A percentile compares a stretch with the other conserved stretches of the same genome.
Conservation (phyloP, 1,140 invertebrate genomes). For the Euglossa dilemma region DNA sequence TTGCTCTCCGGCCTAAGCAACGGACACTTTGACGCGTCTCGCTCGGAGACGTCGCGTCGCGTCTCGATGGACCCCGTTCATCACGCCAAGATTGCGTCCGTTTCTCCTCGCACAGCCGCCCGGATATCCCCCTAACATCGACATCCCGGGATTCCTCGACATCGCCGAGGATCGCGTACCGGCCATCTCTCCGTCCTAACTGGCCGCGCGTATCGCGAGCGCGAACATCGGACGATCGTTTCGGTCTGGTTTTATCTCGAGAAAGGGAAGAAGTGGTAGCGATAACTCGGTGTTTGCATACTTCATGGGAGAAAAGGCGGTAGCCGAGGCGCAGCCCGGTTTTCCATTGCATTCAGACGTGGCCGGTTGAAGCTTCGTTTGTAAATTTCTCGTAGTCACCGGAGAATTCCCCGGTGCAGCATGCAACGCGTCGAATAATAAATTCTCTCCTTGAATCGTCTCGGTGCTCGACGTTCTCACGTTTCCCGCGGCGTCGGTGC, state of each 20-base stretch:
- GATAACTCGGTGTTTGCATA: not conserved
- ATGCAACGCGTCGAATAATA: constrained; percentile 4
- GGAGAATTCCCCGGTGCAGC: not conserved
- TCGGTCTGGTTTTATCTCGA: not conserved
- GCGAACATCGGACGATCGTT: not conserved
- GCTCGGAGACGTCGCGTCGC: not conserved
- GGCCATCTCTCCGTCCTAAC: too few species aligned
- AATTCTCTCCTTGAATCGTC: constrained; percentile 3
- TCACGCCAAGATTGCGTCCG: too few species aligned
- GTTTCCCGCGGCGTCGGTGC: constrained; percentile 8
- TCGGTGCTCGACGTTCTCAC: not conserved
- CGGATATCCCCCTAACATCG: too few species aligned
- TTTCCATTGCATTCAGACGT: not conserved
- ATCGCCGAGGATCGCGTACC: too few species aligned
- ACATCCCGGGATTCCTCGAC: too few species aligned
- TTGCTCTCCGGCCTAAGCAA: not conserved
- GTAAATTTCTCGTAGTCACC: constrained; percentile 3
- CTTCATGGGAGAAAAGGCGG: not conserved
- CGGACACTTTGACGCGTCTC: not conserved
- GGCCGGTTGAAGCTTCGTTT: not conserved
- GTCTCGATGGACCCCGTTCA: not conserved
- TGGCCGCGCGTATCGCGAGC: too few species aligned
- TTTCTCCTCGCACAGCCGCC: too few species aligned
- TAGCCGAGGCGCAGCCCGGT: not conserved
- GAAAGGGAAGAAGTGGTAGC: not conserved